Conservation (phyloP, 2,797 vertebrate genomes). For the Poeciliopsis paucimaculata region DNA sequence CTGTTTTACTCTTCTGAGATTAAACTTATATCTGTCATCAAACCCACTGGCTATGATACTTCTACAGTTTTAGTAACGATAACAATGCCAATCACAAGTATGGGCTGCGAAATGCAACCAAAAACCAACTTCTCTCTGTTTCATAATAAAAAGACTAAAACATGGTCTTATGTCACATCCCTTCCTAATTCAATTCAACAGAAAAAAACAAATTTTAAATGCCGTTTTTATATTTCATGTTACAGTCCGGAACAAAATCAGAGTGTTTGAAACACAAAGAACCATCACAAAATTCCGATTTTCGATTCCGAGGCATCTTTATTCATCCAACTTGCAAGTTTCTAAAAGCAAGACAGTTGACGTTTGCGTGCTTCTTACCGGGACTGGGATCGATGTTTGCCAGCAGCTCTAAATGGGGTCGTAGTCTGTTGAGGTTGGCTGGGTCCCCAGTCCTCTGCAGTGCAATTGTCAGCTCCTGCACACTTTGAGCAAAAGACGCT, state of each 20-base stretch:
- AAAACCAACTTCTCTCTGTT: not conserved
- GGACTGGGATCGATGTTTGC: conserved; percentile 99
- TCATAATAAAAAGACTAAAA: not conserved
- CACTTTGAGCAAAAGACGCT: conserved; percentile 98
- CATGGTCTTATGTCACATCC: not conserved
- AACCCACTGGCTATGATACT: not conserved
- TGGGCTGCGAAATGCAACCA: not conserved
- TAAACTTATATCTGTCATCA: not conserved
- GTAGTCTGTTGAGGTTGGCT: conserved; percentile 95
- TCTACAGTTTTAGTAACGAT: not conserved
- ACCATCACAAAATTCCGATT: not conserved
- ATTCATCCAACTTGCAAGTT: not conserved
- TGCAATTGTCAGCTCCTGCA: conserved; percentile 98
- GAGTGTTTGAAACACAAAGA: not conserved
- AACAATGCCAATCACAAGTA: not conserved
- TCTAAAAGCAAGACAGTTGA: not conserved
- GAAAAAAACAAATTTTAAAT: not conserved
- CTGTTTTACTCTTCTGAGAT: not conserved
- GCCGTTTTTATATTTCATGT: not conserved
- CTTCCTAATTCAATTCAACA: not conserved
- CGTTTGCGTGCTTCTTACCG: conserved; percentile 78
- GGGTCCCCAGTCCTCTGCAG: conserved; percentile 99
- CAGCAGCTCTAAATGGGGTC: conserved; percentile 94
- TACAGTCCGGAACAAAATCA: not conserved
- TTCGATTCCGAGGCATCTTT: not conserved